Conservation (phyloP, 2,888 invertebrate species). For the Pseudococcus jackbeardsleyi region DNA sequence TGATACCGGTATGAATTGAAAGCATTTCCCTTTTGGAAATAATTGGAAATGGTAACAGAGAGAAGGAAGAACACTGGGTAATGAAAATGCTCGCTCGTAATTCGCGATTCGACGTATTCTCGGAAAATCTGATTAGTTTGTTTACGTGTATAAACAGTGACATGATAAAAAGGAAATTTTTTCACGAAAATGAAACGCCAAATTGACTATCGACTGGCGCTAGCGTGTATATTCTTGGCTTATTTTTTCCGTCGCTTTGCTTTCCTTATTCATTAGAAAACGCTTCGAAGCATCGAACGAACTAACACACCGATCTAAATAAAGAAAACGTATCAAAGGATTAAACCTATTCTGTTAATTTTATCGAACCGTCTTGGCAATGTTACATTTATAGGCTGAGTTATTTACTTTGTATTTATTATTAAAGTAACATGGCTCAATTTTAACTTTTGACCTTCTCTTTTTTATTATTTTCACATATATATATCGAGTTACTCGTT, state of each 20-base stretch:
- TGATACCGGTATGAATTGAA: not conserved
- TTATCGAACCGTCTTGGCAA: slow-evolving; percentile 50
- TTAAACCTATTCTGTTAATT: slow-evolving; percentile 52
- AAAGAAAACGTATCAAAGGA: slow-evolving; percentile 50
- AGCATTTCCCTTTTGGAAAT: not conserved
- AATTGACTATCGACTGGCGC: slow-evolving; percentile 34
- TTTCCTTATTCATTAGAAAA: not conserved
- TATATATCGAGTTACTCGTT: slow-evolving; percentile 54
- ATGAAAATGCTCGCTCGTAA: not conserved
- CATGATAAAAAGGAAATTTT: slow-evolving; percentile 24
- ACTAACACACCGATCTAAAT: slow-evolving; percentile 6
- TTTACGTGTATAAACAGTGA: slow-evolving; percentile 18
- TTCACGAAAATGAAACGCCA: slow-evolving; percentile 23
- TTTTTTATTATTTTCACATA: slow-evolving; percentile 20
- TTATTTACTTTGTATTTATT: slow-evolving; percentile 55
- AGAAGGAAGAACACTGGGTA: not conserved
- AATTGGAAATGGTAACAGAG: not conserved
- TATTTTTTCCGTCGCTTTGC: not conserved
- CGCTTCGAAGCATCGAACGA: slow-evolving; percentile 16
- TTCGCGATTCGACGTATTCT: not conserved
- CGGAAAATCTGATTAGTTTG: slow-evolving; percentile 10
- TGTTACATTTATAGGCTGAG: slow-evolving; percentile 48
- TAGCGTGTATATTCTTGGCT: not conserved
- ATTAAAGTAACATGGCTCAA: slow-evolving; percentile 40
- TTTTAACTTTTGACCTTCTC: slow-evolving; percentile 50